Conservation (phyloP, 2,797 vertebrate genomes). For the Gambelia wislizenii region DNA sequence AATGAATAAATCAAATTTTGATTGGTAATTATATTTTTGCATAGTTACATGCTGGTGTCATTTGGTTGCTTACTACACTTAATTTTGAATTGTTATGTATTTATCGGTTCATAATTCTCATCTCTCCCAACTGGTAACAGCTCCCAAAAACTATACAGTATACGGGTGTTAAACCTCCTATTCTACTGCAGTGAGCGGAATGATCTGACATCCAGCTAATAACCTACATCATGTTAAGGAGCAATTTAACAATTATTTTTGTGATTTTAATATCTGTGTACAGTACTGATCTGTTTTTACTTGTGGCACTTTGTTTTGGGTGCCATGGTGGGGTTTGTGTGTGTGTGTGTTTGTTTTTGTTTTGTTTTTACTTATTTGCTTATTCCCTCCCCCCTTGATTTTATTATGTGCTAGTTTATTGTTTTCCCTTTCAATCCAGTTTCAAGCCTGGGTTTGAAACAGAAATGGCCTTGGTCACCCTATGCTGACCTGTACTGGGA, state of each 20-base stretch:
- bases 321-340: too few relatives aligned
- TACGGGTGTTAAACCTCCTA: not conserved
- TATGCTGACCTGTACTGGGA: not conserved
- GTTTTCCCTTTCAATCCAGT: not conserved
- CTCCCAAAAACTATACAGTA: not conserved
- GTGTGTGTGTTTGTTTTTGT: too few relatives aligned
- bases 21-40: slow-evolving; percentile 23
- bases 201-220: not conserved
- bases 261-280: not conserved
- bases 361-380: too few relatives aligned
- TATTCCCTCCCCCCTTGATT: not conserved
- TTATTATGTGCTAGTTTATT: not conserved
- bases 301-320: not conserved
- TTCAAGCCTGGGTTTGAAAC: not conserved
- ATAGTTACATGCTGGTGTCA: not conserved
- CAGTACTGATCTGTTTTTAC: not conserved
- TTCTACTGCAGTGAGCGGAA: slow-evolving; percentile 30
- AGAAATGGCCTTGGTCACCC: not conserved
- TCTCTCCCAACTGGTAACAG: not conserved
- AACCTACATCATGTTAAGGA: not conserved
- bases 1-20: not conserved
- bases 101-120: not conserved
- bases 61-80: slow-evolving; percentile 8
- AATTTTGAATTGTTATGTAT: not conserved
- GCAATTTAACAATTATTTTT: not conserved